Base-by-base conservation (phyloP, 2,113 vertebrate genomes). In the Daboia siamensis region DNA sequence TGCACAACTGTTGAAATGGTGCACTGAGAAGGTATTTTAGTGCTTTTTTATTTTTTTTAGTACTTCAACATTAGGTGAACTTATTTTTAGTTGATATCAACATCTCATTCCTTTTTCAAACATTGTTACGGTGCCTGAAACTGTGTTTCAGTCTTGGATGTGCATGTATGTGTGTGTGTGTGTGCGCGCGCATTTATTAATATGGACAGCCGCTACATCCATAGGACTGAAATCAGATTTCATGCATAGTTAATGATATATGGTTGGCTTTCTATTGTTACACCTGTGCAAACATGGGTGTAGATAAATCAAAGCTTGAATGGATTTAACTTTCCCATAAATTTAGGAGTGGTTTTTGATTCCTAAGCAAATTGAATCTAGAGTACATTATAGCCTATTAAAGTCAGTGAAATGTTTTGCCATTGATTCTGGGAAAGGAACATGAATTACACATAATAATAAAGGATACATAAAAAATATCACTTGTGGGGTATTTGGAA, bases 271-370 rank as follows among this genome's bases (percentile, higher is more conserved):
- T 90, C 33, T 46, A 11, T 48, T 90, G 44, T 93, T 90, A 86
- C 88, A 93, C 92, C 92, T 93, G 92, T 93, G 56, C 92, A 93
- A 93, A 93, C 56, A 90, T 64, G 56, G 92, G 80, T 86, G 88
- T 90, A 54, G 69, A 44, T 86, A 90, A 61, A n/a, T 13, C 9
- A 64, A 84, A 57, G 74, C 33, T 44, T 86, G 92, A 86, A 64
- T 56, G 48, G 80, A 90, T 90, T 93, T 93, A 93, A 48, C 29
- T 86, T 93, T 86, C 56, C 21, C 92, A 90, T 86, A 64, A 51
- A 93, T 86, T 52, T 24, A 64, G 92, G 88, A 90, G 46, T 86
- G 88, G 80, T 44, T 59, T 93, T 90, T 64, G 56, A 93, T 86
- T 93, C 88, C 85, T 54, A 90, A 44, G 57, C 64, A 90, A 93